Percentiles rank a stretch among this genome's conserved stretches.
These are phyloP conservation scores for Chrysochloris asiatica DNA, from an alignment of 2,113 vertebrate species.

Conservation along the genomic window DNA sequence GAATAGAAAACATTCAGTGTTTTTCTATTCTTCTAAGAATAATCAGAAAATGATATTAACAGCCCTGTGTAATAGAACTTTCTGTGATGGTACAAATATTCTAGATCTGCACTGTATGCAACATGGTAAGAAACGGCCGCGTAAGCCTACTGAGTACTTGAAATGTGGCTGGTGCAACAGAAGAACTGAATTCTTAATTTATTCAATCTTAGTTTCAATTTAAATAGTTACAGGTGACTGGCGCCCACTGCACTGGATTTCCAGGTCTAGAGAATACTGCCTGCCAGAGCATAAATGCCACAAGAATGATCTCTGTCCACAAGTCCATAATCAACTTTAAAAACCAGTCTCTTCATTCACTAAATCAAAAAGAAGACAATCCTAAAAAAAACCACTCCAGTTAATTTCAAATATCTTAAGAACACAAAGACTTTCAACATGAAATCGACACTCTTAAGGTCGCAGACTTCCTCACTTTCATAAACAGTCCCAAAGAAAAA, in stretches of 20 bases:
- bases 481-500: constrained; percentile 64
- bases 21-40: neutral
- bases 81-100: neutral
- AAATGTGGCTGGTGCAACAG: neutral
- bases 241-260: neutral
- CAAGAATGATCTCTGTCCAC: neutral
- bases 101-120: neutral
- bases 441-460: constrained; percentile 66
- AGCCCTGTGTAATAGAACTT: neutral
- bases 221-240: neutral
- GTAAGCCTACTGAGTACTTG: neutral
- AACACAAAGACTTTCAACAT: constrained; percentile 45
- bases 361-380: constrained; percentile 61
- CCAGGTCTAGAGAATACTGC: neutral
- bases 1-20: neutral
- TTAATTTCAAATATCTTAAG: constrained; percentile 55
- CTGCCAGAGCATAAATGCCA: neutral
- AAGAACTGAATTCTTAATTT: neutral
- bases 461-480: constrained; percentile 59
- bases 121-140: neutral
- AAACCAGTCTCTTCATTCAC: constrained; percentile 16
- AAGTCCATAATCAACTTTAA: neutral
- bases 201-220: neutral
- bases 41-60: neutral
- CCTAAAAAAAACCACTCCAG: neutral